phyloP scores from a whole-genome alignment of 64 coral and sea anemone species.

The Stichodactyla helianthus region DNA sequence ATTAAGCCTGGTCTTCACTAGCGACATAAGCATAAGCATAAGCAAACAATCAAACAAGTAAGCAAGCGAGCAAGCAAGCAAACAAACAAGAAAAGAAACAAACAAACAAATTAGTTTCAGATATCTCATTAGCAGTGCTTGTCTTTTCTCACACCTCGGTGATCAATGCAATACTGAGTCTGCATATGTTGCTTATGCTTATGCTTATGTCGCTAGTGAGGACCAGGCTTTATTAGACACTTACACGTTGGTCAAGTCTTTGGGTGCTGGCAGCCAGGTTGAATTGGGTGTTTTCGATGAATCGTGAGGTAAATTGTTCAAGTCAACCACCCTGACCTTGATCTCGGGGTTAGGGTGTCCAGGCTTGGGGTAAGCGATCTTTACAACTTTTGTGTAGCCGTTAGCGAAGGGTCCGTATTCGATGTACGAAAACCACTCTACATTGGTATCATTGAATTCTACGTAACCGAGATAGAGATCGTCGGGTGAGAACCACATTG shows the following conservation, averaged over 20 bases:
- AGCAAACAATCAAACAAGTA: too few relatives aligned
- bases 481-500: slow-evolving; percentile 54
- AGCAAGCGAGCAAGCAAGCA: too few relatives aligned
- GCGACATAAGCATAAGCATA: too few relatives aligned
- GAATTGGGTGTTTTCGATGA: background rate
- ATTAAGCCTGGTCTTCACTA: too few relatives aligned
- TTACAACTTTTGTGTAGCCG: slow-evolving; percentile 45
- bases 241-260: slow-evolving; percentile 42
- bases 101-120: too few relatives aligned
- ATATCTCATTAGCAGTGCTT: too few relatives aligned
- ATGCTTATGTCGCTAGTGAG: background rate
- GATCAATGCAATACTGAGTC: background rate
- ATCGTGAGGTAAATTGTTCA: background rate
- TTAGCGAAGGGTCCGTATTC: slow-evolving; percentile 33
- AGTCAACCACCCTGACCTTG: slow-evolving; percentile 36
- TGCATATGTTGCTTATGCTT: too few relatives aligned
- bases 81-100: too few relatives aligned
- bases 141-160: too few relatives aligned
- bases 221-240: slow-evolving; percentile 1
- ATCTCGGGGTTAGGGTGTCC: slow-evolving; percentile 47
- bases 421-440: slow-evolving; percentile 39
- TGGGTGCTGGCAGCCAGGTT: background rate
- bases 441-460: slow-evolving; percentile 54
- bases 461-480: slow-evolving; percentile 35
- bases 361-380: slow-evolving; percentile 75